Percentiles rank a stretch among this genome's conserved stretches.
Conservation (phyloP, 2,797 vertebrate species). For the Liasis olivaceus region DNA sequence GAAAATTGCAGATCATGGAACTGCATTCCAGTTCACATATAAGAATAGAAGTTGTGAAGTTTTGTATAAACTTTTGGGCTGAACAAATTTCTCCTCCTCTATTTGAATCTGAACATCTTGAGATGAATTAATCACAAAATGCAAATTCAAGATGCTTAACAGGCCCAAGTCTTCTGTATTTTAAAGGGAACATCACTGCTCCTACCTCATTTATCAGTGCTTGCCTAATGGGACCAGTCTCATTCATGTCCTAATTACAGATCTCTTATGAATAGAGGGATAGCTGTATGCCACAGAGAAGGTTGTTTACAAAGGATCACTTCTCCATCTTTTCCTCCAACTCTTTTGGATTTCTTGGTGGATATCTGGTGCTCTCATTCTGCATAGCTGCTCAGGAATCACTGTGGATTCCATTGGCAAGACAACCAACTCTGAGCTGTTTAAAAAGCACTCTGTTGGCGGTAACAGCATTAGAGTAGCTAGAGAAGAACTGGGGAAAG, state of each 20-base stretch:
- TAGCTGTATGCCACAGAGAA: too few species aligned
- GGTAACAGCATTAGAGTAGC: conserved; percentile 46
- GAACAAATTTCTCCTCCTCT: too few species aligned
- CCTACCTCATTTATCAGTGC: too few species aligned
- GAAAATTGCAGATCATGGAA: too few species aligned
- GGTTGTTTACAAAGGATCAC: not conserved
- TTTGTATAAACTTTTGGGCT: too few species aligned
- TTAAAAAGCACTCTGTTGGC: conserved; percentile 24
- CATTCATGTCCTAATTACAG: not conserved
- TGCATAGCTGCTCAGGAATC: not conserved
- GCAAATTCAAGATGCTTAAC: too few species aligned
- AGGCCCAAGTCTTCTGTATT: too few species aligned
- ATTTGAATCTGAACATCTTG: not conserved
- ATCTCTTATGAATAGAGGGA: not conserved
- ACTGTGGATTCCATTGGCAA: not conserved
- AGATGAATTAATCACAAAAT: not conserved
- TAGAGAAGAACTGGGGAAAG: conserved; percentile 51
- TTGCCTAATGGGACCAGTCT: not conserved
- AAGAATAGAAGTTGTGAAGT: too few species aligned
- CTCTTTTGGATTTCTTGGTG: not conserved
- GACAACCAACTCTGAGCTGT: conserved; percentile 34
- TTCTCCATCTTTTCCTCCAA: not conserved
- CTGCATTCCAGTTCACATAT: too few species aligned
- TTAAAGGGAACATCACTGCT: too few species aligned
- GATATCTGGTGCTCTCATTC: not conserved